Percentiles rank a stretch among this genome's conserved stretches.
phyloP scores from a whole-genome alignment of 2,888 invertebrate species.

The Apoderus coryli region DNA sequence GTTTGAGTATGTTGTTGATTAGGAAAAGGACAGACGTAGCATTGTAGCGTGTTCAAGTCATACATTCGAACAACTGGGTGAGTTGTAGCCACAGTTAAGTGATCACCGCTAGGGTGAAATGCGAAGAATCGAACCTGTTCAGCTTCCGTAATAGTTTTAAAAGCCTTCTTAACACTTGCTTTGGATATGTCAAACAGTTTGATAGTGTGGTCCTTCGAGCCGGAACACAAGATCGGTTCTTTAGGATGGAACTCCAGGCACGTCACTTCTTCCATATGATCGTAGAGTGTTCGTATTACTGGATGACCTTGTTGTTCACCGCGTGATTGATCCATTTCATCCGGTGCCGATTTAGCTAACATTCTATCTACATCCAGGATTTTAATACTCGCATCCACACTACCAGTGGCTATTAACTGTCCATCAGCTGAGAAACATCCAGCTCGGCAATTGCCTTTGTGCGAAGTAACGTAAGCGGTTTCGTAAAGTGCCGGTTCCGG shows the following conservation, averaged over 20 bases:
- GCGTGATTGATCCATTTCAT: conserved; percentile 67
- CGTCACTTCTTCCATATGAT: conserved; percentile 95
- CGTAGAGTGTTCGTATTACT: conserved; percentile 92
- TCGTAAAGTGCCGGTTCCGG: conserved; percentile 97
- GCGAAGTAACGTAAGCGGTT: conserved; percentile 97
- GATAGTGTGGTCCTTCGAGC: conserved; percentile 85
- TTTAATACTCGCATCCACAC: conserved; percentile 97
- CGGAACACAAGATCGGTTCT: conserved; percentile 88
- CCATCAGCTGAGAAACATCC: conserved; percentile 94
- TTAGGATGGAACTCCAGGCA: conserved; percentile 93
- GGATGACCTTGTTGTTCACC: conserved; percentile 93
- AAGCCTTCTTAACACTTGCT: conserved; percentile 95
- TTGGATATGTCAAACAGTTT: conserved; percentile 97
- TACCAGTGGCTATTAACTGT: conserved; percentile 92
- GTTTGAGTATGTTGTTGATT: conserved; percentile 67
- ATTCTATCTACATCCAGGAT: conserved; percentile 98
- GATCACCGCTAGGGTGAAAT: conserved; percentile 94
- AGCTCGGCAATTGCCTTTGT: conserved; percentile 90
- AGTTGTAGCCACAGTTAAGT: conserved; percentile 81
- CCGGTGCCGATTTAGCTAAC: conserved; percentile 94
- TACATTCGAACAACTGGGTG: conserved; percentile 84
- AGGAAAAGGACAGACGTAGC: conserved; percentile 86
- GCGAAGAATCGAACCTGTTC: conserved; percentile 81
- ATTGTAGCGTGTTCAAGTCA: conserved; percentile 89
- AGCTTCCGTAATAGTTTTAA: conserved; percentile 91